Conservation (phyloP, 2,797 vertebrate species). For the Apogon hyalosoma region DNA sequence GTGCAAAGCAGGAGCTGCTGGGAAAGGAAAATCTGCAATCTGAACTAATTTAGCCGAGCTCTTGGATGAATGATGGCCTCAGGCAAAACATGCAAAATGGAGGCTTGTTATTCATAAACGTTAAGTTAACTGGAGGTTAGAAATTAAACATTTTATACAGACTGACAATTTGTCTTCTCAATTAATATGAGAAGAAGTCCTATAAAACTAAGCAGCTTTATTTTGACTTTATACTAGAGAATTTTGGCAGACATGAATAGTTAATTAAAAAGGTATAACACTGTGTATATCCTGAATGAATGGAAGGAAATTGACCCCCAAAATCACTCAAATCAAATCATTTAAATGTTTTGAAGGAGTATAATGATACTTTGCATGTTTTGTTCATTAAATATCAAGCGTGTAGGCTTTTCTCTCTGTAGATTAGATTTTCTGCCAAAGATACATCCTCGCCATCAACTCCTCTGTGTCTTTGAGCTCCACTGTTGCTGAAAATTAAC, state of each 20-base stretch:
- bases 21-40: constrained; percentile 24
- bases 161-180: neutral
- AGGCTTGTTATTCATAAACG: constrained; percentile 15
- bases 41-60: constrained; percentile 32
- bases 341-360: neutral
- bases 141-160: constrained; percentile 7
- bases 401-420: neutral
- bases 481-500: neutral
- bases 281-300: neutral
- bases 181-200: neutral
- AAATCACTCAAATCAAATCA: too few relatives aligned
- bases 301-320: too few relatives aligned
- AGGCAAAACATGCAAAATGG: constrained; percentile 14
- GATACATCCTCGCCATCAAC: neutral
- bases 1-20: constrained; percentile 25
- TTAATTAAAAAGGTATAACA: neutral
- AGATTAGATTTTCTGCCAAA: neutral
- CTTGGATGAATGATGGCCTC: constrained; percentile 13
- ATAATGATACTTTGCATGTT: neutral
- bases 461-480: too few relatives aligned
- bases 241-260: too few relatives aligned
- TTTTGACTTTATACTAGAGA: too few relatives aligned
- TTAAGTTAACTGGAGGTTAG: neutral
- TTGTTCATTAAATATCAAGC: neutral
- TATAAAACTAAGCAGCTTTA: neutral